Percentiles rank a stretch among this genome's conserved stretches.
phyloP scores from a whole-genome alignment of 1,140 invertebrate species.

The Megathymus violae region DNA sequence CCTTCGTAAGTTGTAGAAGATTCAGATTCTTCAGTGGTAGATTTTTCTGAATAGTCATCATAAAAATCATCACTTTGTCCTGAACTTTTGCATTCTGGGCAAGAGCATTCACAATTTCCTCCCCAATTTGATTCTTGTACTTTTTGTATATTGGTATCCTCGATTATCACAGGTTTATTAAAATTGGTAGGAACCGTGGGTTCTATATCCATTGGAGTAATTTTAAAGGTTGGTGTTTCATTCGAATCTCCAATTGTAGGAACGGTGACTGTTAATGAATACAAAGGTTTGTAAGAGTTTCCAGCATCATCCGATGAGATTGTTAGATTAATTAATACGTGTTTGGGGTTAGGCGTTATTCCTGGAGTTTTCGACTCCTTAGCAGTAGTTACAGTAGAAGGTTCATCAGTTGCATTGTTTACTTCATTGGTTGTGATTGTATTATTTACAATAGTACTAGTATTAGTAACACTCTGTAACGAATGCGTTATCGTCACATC shows the following conservation, averaged over 20 bases:
- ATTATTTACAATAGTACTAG: slow-evolving; percentile 51
- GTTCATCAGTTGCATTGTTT: slow-evolving; percentile 37
- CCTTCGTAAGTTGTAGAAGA: slow-evolving; percentile 38
- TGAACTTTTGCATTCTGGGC: slow-evolving; percentile 84
- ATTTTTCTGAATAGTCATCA: slow-evolving; percentile 62
- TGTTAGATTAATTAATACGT: slow-evolving; percentile 89
- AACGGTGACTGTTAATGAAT: slow-evolving; percentile 89
- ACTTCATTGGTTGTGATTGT: slow-evolving; percentile 27
- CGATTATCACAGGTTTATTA: slow-evolving; percentile 67
- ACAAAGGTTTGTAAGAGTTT: slow-evolving; percentile 86
- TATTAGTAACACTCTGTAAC: slow-evolving; percentile 59
- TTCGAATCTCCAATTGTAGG: slow-evolving; percentile 85
- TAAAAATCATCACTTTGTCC: slow-evolving; percentile 76
- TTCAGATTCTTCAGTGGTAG: slow-evolving; percentile 35
- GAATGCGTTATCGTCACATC: slow-evolving; percentile 47
- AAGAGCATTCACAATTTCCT: slow-evolving; percentile 90
- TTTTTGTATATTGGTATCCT: slow-evolving; percentile 54
- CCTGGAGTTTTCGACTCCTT: slow-evolving; percentile 64
- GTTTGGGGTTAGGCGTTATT: slow-evolving; percentile 75
- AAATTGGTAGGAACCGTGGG: slow-evolving; percentile 74
- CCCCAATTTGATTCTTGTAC: slow-evolving; percentile 77
- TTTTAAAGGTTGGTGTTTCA: slow-evolving; percentile 84
- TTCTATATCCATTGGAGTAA: slow-evolving; percentile 79
- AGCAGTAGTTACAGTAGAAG: slow-evolving; percentile 54
- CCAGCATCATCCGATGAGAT: slow-evolving; percentile 87